Base-by-base conservation (phyloP, 2,113 vertebrate species). In the Sapajus apella region DNA sequence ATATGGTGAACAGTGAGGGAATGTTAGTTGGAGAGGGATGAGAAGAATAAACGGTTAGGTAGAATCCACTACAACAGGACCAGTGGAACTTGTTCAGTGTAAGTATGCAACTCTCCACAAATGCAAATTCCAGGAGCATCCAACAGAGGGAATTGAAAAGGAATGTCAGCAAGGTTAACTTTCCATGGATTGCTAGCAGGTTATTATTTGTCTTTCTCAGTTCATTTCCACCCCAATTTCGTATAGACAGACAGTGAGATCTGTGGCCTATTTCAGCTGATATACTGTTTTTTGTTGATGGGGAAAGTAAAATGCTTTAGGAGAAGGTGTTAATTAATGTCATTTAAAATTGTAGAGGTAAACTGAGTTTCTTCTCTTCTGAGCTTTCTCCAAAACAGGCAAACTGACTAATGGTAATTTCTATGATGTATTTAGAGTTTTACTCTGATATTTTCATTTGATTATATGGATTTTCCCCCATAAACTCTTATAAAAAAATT, bases 371-470 rank as follows among this genome's bases (percentile, higher is more conserved):
- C 52, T 75, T 91, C 50, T 93, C 25, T 73, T 95, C n/a, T 5
- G 56, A 58, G 47, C 27, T 81, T 64, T 81, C 58, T 94, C 66
- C 92, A 68, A 92, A 94, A 80, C 23, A 90, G 35, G 64, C 32
- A 85, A 73, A 85, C 50, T 47, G 70, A 84, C 32, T 40, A 70
- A 58, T 80, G 70, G 11, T 75, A 12, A 89, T 96, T 96, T 88
- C 77, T 94, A 1, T 66, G 43, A 79, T 12, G 35, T 47, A n/a
- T 68, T 94, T 87, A 76, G 55, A 92, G 56, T 95, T 94, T 96
- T 90, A 85, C 45, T 94, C 32, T 95, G 58, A 81, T 50, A 43
- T 93, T 97, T 96, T 85, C 9, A 70, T 94, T 94, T 96, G 89
- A 92, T 91, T 80, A 82, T 66, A 6, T 68, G 45, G 25, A 75